Evolutionary conservation across 2,113 vertebrate species (phyloP), one percentile per base, ranked within the genome.

Genomic region (Pangasianodon hypophthalmus): DNA sequence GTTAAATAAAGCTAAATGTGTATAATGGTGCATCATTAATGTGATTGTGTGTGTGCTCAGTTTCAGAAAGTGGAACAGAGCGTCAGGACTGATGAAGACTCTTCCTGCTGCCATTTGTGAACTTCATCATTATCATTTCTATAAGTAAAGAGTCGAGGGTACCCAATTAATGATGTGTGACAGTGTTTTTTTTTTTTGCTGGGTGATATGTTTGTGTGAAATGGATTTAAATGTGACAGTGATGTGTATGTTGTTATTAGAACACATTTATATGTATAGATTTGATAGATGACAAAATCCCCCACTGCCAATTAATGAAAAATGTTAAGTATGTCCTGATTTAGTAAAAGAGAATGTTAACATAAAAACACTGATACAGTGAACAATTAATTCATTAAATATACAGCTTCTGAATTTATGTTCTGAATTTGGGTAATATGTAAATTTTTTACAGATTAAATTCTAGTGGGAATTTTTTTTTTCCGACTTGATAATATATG

Each of bases 41-140:
- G 2, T 81, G 46, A 77, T 18, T 81, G 56, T 87, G 75, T 54
- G 26, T 88, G 1, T 62, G 85, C 92, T 87, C 85, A 94, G 92
- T 90, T 85, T 83, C 92, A 90, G 92, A 87, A 69, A 92, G 41
- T 3, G 64, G 82, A 91, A n/a, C 91, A 90, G 69, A 87, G 0
- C 91, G 88, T 29, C 84, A 88, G 52, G 80, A 84, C 18, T 14
- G 13, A 87, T 90, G 84, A 93, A 87, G 19, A 84, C 32, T 9
- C 0, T 18, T 80, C 26, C 19, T 60, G 52, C 50, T 24, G 50
- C 29, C n/a, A 11, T 50, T 2, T 46, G 11, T 54, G 6, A 48
- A 29, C 46, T n/a, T 80, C 24, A 32, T 11, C 32, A 41, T 4
- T 60, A 26, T 24, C 1, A 58, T 41, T 83, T 83, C 16, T 32